Conservation (phyloP, 2,797 vertebrate genomes). For the Mallotus villosus region DNA sequence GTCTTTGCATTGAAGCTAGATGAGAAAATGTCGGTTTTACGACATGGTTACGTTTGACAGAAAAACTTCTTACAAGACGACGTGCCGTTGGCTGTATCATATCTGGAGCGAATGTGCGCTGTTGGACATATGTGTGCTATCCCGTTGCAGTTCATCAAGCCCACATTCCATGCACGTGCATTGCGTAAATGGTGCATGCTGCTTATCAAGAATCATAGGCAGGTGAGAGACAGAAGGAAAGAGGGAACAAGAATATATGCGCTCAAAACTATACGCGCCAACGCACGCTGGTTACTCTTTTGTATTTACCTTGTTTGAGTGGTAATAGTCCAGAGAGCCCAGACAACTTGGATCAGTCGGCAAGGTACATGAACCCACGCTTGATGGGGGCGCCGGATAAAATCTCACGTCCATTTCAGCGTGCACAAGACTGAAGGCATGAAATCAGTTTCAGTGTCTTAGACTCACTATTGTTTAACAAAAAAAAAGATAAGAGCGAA, state of each 20-base stretch:
- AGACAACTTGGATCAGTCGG: slow-evolving; percentile 88
- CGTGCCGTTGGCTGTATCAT: neutral
- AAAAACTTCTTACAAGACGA: neutral
- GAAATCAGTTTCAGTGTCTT: slow-evolving; percentile 79
- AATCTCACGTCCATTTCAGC: slow-evolving; percentile 98
- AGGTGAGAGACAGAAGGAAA: slow-evolving; percentile 43
- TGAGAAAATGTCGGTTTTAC: neutral
- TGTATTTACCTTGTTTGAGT: slow-evolving; percentile 93
- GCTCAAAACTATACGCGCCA: neutral
- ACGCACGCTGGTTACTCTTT: neutral
- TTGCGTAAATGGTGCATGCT: slow-evolving; percentile 32
- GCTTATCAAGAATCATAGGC: slow-evolving; percentile 26
- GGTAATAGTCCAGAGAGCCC: slow-evolving; percentile 95
- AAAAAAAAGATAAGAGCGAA: slow-evolving; percentile 54
- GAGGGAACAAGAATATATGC: neutral
- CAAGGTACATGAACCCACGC: slow-evolving; percentile 92
- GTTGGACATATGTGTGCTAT: slow-evolving; percentile 1
- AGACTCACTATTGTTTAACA: slow-evolving; percentile 74
- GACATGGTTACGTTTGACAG: neutral
- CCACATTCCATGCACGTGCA: slow-evolving; percentile 34
- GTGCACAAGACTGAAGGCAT: slow-evolving; percentile 81
- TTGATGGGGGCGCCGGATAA: slow-evolving; percentile 93
- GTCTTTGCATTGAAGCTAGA: neutral
- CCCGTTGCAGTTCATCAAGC: slow-evolving; percentile 8
- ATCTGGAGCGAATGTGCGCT: slow-evolving; percentile 40